These are phyloP conservation scores for Epizoanthus illoricatus DNA, from an alignment of 92 coral and sea anemone species.

Conservation along the genomic window DNA sequence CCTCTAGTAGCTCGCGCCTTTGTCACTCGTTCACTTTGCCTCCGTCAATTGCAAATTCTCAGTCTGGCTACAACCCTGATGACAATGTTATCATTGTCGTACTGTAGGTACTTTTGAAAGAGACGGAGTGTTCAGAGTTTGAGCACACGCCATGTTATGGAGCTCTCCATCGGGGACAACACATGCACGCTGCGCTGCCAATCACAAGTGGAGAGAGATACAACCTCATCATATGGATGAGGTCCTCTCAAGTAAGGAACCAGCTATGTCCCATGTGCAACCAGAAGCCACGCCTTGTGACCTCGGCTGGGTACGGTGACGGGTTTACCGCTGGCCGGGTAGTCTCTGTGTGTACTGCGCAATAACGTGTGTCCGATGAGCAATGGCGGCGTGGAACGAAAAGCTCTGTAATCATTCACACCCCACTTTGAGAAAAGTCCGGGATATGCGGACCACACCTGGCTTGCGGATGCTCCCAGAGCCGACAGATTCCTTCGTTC, in stretches of 20 bases:
- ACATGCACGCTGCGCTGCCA: constrained; percentile 95
- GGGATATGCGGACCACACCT: too few relatives aligned
- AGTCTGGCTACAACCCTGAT: neutral
- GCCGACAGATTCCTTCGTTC: too few relatives aligned
- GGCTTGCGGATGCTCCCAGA: too few relatives aligned
- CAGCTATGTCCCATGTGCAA: constrained; percentile 90
- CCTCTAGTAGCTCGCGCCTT: too few relatives aligned
- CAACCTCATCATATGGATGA: constrained; percentile 94
- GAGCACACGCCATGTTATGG: constrained; percentile 73
- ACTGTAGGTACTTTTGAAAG: constrained; percentile 66
- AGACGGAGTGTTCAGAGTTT: constrained; percentile 75
- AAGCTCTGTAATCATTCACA: too few relatives aligned
- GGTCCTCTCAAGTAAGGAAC: constrained; percentile 79
- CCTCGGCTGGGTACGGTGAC: constrained; percentile 74
- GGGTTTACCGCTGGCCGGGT: constrained; percentile 62
- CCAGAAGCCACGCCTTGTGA: constrained; percentile 64
- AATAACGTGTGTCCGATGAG: neutral
- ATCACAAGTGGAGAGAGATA: constrained; percentile 78
- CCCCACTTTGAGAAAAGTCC: too few relatives aligned
- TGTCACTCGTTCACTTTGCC: neutral
- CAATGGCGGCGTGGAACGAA: too few relatives aligned
- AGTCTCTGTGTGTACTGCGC: constrained; percentile 26
- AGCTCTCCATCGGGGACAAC: constrained; percentile 87
- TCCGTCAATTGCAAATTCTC: neutral
- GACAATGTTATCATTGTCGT: neutral